Evolutionary conservation across 2,797 vertebrate genomes (phyloP).

Genomic region (Gymnothorax javanicus): DNA sequence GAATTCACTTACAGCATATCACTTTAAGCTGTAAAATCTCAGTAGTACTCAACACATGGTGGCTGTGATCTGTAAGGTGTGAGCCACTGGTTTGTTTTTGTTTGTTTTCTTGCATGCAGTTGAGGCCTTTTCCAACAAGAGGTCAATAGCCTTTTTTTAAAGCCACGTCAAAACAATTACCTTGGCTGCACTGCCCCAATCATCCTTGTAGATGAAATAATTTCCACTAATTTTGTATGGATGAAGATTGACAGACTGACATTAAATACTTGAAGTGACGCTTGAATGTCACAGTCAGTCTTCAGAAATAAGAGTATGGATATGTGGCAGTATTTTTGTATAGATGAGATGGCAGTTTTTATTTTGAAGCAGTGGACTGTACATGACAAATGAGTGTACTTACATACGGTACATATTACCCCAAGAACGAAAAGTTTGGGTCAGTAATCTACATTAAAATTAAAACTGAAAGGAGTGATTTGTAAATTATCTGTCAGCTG

Average conservation of each 20-base stretch:
- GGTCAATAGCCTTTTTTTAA: neutral
- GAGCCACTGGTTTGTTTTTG: neutral
- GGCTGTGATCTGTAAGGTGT: neutral
- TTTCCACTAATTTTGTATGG: neutral
- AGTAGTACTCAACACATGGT: no score
- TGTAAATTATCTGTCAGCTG: no score
- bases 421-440: no score
- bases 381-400: no score
- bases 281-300: neutral
- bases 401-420: no score
- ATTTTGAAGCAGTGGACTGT: neutral
- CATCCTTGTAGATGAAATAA: neutral
- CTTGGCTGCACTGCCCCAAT: neutral
- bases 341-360: neutral
- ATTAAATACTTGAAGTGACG: neutral
- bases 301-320: neutral
- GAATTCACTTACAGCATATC: no score
- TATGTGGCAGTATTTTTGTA: neutral
- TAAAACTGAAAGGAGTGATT: no score
- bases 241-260: neutral
- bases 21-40: no score
- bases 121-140: neutral
- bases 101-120: neutral
- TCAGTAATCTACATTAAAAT: no score
- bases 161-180: constrained; percentile 2